These are phyloP conservation scores for Enteromius afrohamiltoni DNA, from an alignment of 2,797 vertebrate species.

Conservation along the genomic window DNA sequence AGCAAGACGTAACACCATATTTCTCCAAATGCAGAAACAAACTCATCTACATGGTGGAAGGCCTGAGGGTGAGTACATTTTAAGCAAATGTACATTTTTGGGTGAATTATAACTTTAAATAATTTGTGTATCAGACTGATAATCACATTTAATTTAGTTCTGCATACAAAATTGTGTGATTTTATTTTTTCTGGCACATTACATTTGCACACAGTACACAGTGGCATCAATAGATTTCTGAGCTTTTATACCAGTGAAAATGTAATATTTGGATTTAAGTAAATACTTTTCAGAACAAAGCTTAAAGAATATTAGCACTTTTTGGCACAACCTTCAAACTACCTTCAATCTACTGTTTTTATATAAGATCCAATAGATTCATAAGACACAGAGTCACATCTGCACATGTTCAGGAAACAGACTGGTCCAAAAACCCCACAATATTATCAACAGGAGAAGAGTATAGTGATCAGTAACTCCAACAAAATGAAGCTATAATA, in stretches of 20 bases:
- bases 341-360: background rate
- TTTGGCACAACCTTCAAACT: too few relatives aligned
- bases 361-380: background rate
- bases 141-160: background rate
- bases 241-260: background rate
- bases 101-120: background rate
- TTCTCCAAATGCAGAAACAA: background rate
- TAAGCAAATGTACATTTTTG: background rate
- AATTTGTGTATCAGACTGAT: background rate
- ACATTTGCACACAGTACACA: background rate
- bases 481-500: background rate
- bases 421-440: background rate
- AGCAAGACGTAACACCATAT: background rate
- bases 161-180: too few relatives aligned
- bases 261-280: slow-evolving; percentile 17
- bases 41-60: background rate
- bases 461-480: background rate
- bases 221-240: background rate
- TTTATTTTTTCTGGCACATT: background rate
- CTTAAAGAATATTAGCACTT: background rate
- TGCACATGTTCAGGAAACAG: slow-evolving; percentile 7
- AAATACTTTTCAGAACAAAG: slow-evolving; percentile 7
- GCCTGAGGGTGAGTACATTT: background rate
- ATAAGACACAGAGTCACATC: background rate
- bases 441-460: background rate